These are phyloP conservation scores for Tolypeutes matacus DNA, from an alignment of 2,797 vertebrate genomes.

Conservation along the genomic window DNA sequence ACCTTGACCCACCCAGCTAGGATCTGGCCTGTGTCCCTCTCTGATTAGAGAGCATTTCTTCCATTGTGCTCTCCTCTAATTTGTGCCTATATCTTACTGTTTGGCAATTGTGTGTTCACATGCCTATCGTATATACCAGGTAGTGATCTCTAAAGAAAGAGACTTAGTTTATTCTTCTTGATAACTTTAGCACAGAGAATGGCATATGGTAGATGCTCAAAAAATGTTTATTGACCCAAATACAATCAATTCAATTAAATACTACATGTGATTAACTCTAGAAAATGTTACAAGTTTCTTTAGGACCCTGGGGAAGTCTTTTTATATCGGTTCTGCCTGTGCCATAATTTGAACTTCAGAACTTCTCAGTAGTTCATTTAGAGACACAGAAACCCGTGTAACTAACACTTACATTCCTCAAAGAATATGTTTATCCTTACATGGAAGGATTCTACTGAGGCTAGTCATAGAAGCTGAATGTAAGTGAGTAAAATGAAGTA, in stretches of 20 bases:
- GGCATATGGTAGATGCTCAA: not conserved
- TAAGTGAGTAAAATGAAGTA: not conserved
- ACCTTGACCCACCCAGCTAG: not conserved
- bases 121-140: not conserved
- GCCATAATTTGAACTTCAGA: not conserved
- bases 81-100: not conserved
- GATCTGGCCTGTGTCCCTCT: not conserved
- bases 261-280: not conserved
- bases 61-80: not conserved
- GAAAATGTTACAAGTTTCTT: not conserved
- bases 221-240: slow-evolving; percentile 5
- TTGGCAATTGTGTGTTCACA: not conserved
- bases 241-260: not conserved
- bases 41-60: not conserved
- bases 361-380: not conserved
- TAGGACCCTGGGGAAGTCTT: not conserved
- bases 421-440: not conserved
- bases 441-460: not conserved
- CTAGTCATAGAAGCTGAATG: not conserved
- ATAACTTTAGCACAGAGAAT: not conserved
- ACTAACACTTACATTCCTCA: not conserved
- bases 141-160: not conserved
- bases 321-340: slow-evolving; percentile 5
- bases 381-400: not conserved
- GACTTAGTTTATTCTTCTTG: not conserved